Base-by-base conservation (phyloP, 2,888 invertebrate genomes). In the Watsonalla binaria region DNA sequence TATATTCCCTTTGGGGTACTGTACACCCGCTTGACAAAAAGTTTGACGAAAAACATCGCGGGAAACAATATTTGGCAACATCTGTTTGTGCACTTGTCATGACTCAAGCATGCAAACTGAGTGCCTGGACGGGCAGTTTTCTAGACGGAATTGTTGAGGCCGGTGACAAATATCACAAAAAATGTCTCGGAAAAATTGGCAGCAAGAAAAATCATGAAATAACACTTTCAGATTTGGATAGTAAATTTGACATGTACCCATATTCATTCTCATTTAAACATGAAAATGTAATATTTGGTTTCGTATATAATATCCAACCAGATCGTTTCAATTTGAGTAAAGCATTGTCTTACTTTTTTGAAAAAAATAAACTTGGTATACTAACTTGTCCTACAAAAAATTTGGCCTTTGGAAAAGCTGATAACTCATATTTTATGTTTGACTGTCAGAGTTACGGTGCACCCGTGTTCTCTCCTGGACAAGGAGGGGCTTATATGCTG, bases 1-100 rank as follows among this genome's bases (percentile, higher is more conserved):
- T 95, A 0, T 95, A 90, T 83, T 94, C 95, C 0, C 77, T 95
- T 0, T 93, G 94, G 92, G 94, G 95, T 0, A 91, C 91, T 39
- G 68, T 94, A 13, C 94, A 94, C 80, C 94, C 94, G 5, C 77
- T 87, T 52, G 93, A 93, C 42, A 66, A 75, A 0, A 90, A 88
- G 60, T 95, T 95, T 72, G 80, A 85, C 0, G 74, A 78, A 11
- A 67, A 72, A 2, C 76, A 91, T 48, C 92, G 94, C 5, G 94
- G 94, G 0, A 93, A 93, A 62, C 95, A 95, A 71, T 92, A 92
- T 46, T 79, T 92, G 49, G 93, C 92, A 9, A 92, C 92, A 37
- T 92, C 92, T 70, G 92, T 93, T 11, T 82, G 94, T 35, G 92
- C 91, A 0, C 71, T 92, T 7, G 93, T 91, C 37, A 92, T 94